phyloP scores from a whole-genome alignment of 37 sponge, comb jelly and placozoan species.

The Axinella damicornis region DNA sequence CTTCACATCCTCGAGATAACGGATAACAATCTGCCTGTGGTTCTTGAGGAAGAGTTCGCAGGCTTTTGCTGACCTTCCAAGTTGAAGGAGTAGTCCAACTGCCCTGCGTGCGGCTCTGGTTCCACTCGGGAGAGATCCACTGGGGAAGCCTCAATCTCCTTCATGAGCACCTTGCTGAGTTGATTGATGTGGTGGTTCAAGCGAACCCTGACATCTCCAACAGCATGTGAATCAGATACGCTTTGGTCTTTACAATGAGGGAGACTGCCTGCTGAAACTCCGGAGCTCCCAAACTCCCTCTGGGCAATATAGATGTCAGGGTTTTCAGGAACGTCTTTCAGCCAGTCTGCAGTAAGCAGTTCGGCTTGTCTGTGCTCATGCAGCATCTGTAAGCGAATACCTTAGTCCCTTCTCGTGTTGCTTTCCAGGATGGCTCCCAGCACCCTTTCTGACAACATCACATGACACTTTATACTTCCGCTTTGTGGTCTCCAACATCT shows the following conservation, averaged over 20 bases:
- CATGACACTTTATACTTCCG: conserved; percentile 74
- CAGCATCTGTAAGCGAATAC: no score
- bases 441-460: conserved; percentile 60
- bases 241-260: conserved; percentile 66
- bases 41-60: conserved; percentile 91
- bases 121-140: conserved; percentile 83
- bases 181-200: conserved; percentile 73
- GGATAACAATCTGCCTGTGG: conserved; percentile 67
- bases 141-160: conserved; percentile 88
- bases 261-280: conserved; percentile 90
- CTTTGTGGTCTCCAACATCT: conserved; percentile 78
- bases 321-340: conserved; percentile 91
- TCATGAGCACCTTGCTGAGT: conserved; percentile 78
- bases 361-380: conserved; percentile 11
- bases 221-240: conserved; percentile 72
- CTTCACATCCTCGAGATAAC: conserved; percentile 77
- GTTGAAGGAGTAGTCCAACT: conserved; percentile 69
- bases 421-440: background rate
- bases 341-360: conserved; percentile 65
- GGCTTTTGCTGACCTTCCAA: conserved; percentile 87
- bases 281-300: conserved; percentile 96
- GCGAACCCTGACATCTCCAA: conserved; percentile 73
- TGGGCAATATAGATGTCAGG: conserved; percentile 97
- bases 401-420: conserved; percentile 7
- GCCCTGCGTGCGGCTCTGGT: conserved; percentile 87